phyloP scores from a whole-genome alignment of 2,888 invertebrate species.

The Thereva unica region DNA sequence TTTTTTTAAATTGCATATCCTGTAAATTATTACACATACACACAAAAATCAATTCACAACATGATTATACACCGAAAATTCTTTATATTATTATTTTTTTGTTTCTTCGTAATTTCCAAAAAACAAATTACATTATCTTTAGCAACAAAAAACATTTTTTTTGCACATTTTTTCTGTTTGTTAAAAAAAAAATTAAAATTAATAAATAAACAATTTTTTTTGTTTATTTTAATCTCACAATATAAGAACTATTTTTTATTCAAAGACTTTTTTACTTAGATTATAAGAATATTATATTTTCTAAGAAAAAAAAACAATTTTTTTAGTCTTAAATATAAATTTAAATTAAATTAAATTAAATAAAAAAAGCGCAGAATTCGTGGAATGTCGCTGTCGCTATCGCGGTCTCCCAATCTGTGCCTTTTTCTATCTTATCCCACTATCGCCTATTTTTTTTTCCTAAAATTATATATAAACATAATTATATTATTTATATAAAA shows the following conservation, averaged over 20 bases:
- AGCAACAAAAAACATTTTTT: conserved; percentile 8
- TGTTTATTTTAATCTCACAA: no score
- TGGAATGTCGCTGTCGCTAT: conserved; percentile 60
- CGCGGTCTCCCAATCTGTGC: conserved; percentile 60
- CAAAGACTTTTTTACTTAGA: no score
- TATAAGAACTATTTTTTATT: no score
- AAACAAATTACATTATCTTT: conserved; percentile 6
- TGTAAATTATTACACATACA: no score
- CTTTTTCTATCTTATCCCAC: conserved; percentile 33
- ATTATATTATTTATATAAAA: no score
- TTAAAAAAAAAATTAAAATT: neutral
- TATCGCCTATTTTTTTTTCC: conserved; percentile 19
- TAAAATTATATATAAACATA: no score
- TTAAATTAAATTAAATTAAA: neutral
- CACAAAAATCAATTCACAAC: no score
- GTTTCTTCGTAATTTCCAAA: conserved; percentile 16
- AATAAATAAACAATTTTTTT: no score
- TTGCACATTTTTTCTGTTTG: neutral
- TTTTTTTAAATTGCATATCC: no score
- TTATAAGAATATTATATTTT: conserved; percentile 6
- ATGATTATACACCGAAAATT: no score
- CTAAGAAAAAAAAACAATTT: conserved; percentile 18
- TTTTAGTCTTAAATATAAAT: conserved; percentile 15
- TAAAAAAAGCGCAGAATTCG: conserved; percentile 45
- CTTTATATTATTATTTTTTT: no score